phyloP scores from a whole-genome alignment of 2,888 invertebrate genomes.

The Eucriotettix oculatus region DNA sequence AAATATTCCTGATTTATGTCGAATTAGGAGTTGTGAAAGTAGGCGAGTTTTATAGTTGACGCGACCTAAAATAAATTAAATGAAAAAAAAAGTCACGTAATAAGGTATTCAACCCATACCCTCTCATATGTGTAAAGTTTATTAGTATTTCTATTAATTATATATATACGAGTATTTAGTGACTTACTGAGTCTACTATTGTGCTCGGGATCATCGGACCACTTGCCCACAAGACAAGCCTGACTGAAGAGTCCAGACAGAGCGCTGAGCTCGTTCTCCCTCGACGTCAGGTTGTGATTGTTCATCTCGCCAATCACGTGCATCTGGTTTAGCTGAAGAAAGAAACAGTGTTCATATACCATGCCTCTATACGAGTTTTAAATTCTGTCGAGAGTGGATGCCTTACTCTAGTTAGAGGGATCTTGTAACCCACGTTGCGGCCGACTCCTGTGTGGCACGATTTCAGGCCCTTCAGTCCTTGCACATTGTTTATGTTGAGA shows the following conservation, averaged over 20 bases:
- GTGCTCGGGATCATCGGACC: conserved; percentile 59
- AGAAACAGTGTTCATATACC: not conserved
- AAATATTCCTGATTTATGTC: too few relatives aligned
- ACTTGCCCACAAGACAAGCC: conserved; percentile 73
- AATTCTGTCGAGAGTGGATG: too few relatives aligned
- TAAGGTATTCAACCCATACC: too few relatives aligned
- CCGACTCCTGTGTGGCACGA: conserved; percentile 81
- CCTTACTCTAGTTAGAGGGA: conserved; percentile 26
- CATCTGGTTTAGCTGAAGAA: conserved; percentile 41
- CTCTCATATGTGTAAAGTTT: too few relatives aligned
- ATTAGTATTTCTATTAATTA: too few relatives aligned
- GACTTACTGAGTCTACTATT: conserved; percentile 55
- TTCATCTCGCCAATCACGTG: conserved; percentile 48
- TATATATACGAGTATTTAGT: too few relatives aligned
- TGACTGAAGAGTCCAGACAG: conserved; percentile 62
- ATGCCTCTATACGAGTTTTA: too few relatives aligned
- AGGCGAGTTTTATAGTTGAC: too few relatives aligned
- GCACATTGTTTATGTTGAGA: conserved; percentile 45
- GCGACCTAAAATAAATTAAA: too few relatives aligned
- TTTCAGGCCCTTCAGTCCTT: conserved; percentile 54
- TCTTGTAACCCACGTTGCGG: conserved; percentile 74
- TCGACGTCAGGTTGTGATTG: conserved; percentile 48
- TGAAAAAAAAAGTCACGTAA: too few relatives aligned
- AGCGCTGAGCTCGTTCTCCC: conserved; percentile 68
- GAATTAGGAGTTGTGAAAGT: too few relatives aligned